Evolutionary conservation across 2,888 invertebrate genomes (phyloP), one percentile per base, ranked within the genome.

Genomic region (Anthrax anthrax): DNA sequence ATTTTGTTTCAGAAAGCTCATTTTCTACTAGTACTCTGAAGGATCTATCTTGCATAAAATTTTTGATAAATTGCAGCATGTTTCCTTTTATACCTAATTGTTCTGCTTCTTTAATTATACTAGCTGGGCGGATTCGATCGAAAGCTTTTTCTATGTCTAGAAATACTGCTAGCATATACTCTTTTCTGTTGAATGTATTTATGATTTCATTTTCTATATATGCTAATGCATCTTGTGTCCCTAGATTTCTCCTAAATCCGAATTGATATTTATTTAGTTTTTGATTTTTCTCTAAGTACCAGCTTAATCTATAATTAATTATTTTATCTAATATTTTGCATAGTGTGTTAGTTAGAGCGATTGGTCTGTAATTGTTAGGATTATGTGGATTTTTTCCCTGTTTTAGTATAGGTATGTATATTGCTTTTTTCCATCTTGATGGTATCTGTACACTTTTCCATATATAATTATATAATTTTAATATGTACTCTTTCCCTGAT

Each of bases 111-210:
- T 40, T 34, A 10, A 45, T 2, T 2, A 45, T 40, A 8, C 18
- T 23, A 3, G 16, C 5, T 40, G 9, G 34, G 40, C 45, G 40
- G 3, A 40, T n/a, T 3, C 14, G 34, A 17, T 39, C 44, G 23
- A 38, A 44, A 4, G 18, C 44, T 32, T 44, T 44, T 16, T 45
- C 29, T 4, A 45, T 45, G 13, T 45, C 45, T 18, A 40, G 19
- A 23, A 45, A 27, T 16, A 45, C 29, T 3, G 45, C 32, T 12
- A 45, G 2, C 1, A 39, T 14, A 29, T 17, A 39, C n/a, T 44
- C n/a, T 19, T 39, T 44, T n/a, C 23, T 19, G 14, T 10, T 19
- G 12, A 44, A 39, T 2, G 39, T 9, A 39, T 39, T 27, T n/a
- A 12, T n/a, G 2, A 40, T 34, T 39, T 44, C 39, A 1, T 18